These are phyloP conservation scores for Drosophila leonis DNA, from an alignment of 2,888 invertebrate genomes.

Conservation along the genomic window DNA sequence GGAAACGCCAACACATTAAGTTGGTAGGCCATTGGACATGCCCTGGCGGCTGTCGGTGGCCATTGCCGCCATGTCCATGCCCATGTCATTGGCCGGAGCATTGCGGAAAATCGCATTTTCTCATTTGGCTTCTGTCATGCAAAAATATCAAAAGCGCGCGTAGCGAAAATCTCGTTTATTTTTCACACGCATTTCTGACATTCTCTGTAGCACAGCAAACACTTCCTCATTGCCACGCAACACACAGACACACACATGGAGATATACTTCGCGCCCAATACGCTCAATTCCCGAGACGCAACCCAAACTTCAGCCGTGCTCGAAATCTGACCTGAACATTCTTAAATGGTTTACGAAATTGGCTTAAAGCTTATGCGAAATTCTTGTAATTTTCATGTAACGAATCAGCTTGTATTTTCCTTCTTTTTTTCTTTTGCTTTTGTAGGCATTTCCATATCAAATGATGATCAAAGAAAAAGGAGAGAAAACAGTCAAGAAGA, in stretches of 20 bases:
- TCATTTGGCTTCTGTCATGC: conserved; percentile 80
- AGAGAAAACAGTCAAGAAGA: neutral
- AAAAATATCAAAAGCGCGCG: conserved; percentile 79
- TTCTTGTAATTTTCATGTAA: neutral
- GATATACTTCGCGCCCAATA: conserved; percentile 38
- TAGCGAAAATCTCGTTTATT: conserved; percentile 80
- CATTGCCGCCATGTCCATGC: conserved; percentile 70
- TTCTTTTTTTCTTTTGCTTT: neutral
- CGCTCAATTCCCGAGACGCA: conserved; percentile 57
- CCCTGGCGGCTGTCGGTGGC: conserved; percentile 62
- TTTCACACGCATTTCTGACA: conserved; percentile 79
- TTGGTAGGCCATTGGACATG: conserved; percentile 73
- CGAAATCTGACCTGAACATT: conserved; percentile 28
- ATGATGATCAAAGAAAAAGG: neutral
- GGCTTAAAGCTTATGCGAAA: conserved; percentile 40
- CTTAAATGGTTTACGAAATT: conserved; percentile 45
- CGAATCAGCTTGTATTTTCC: neutral
- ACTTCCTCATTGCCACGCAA: conserved; percentile 13
- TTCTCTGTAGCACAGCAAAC: conserved; percentile 50
- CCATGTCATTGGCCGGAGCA: conserved; percentile 79
- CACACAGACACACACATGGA: conserved; percentile 8
- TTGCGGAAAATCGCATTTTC: conserved; percentile 80
- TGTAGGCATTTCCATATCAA: neutral
- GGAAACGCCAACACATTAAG: conserved; percentile 78
- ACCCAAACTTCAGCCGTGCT: conserved; percentile 41